These are phyloP conservation scores for Camelus bactrianus DNA, from an alignment of 2,113 vertebrate genomes.

Conservation along the genomic window DNA sequence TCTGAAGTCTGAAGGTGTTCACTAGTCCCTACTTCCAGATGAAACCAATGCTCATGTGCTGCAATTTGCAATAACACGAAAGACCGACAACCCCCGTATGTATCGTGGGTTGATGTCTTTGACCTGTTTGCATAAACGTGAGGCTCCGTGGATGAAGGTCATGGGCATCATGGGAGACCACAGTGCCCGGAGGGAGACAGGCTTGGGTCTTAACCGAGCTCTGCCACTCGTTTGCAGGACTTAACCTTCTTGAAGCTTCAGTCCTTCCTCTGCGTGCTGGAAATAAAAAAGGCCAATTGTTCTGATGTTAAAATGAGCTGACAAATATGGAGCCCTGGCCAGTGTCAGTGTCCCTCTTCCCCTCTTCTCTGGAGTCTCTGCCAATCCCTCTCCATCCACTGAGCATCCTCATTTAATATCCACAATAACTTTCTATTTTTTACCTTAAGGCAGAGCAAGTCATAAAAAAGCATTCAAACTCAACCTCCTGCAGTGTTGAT, in stretches of 20 bases:
- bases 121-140: not conserved
- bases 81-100: no score
- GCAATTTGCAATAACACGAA: no score
- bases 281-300: not conserved
- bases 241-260: not conserved
- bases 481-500: not conserved
- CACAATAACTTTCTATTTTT: not conserved
- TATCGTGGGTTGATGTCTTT: not conserved
- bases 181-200: not conserved
- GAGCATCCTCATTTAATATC: not conserved
- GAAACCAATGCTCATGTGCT: not conserved
- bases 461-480: constrained; percentile 51
- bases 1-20: not conserved
- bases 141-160: not conserved
- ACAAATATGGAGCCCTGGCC: not conserved
- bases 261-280: not conserved
- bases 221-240: not conserved
- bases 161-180: no score
- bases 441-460: not conserved
- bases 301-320: not conserved
- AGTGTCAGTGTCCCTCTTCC: not conserved
- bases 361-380: not conserved
- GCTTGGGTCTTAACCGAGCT: not conserved
- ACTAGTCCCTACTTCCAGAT: not conserved
- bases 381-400: not conserved